Evolutionary conservation across 2,888 invertebrate genomes (phyloP).

Genomic region (Oconnorella tubifera): DNA sequence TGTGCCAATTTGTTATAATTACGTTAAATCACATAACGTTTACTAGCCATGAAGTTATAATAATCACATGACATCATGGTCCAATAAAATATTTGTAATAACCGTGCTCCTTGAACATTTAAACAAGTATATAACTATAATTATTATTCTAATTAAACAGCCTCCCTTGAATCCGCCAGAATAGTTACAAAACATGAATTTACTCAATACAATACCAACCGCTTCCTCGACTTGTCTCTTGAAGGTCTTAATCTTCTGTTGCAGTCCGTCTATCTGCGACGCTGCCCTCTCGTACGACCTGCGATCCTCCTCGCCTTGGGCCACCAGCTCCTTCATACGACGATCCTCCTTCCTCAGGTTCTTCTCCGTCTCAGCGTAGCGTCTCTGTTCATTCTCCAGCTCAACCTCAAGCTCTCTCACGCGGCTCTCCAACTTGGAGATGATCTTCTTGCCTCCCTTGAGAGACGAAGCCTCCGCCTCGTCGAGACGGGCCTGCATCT

Average conservation of each 20-base stretch:
- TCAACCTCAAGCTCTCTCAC: constrained; percentile 65
- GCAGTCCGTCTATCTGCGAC: constrained; percentile 96
- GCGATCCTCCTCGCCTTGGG: constrained; percentile 83
- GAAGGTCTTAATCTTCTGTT: constrained; percentile 99
- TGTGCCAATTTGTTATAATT: no score
- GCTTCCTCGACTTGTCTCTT: constrained; percentile 99
- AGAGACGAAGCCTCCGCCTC: constrained; percentile 95
- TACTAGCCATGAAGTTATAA: no score
- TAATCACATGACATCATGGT: no score
- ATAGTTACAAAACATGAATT: neutral
- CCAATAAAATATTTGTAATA: no score
- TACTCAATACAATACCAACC: constrained; percentile 56
- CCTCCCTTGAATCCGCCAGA: no score
- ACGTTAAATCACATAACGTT: no score
- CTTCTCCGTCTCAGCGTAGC: constrained; percentile 98
- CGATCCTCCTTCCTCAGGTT: constrained; percentile 94
- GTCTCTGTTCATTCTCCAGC: constrained; percentile 94
- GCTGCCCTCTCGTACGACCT: constrained; percentile 99
- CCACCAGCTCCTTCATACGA: constrained; percentile 76
- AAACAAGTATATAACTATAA: no score
- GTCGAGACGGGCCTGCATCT: constrained; percentile 84
- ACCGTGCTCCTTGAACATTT: no score
- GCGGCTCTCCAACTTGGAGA: constrained; percentile 91
- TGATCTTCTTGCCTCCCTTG: constrained; percentile 98
- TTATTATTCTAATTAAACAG: no score